phyloP scores from a whole-genome alignment of 1,140 invertebrate species.

The Archivesica marissinica region DNA sequence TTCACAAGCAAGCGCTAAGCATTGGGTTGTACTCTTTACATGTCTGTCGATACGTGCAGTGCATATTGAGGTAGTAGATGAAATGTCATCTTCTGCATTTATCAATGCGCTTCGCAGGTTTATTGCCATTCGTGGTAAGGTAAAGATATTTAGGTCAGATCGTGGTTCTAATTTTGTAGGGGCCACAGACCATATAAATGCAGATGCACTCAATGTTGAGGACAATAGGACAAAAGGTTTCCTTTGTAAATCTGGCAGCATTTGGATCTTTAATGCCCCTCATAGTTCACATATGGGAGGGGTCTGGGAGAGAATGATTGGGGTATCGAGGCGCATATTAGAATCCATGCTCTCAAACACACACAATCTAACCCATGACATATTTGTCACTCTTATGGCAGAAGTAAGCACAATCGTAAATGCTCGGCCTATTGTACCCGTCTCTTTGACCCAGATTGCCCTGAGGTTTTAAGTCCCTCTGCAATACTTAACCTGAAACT shows the following conservation, averaged over 20 bases:
- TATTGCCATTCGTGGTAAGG: slow-evolving; percentile 2
- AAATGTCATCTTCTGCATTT: not conserved
- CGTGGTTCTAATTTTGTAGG: slow-evolving; percentile 62
- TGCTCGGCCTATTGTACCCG: slow-evolving; percentile 53
- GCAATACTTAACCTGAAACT: slow-evolving; percentile 16
- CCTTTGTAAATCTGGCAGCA: not conserved
- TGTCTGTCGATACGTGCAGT: slow-evolving; percentile 9
- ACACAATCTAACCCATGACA: slow-evolving; percentile 58
- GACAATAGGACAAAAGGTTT: not conserved
- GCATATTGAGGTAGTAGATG: slow-evolving; percentile 22
- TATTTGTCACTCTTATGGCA: slow-evolving; percentile 66
- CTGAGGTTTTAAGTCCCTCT: slow-evolving; percentile 14
- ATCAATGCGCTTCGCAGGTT: slow-evolving; percentile 27
- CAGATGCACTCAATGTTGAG: not conserved
- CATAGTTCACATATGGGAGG: slow-evolving; percentile 60
- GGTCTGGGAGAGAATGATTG: slow-evolving; percentile 68
- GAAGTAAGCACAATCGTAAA: slow-evolving; percentile 65
- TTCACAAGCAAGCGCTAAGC: not conserved
- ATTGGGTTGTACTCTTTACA: slow-evolving; percentile 29
- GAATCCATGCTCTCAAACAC: slow-evolving; percentile 53
- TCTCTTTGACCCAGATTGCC: slow-evolving; percentile 55
- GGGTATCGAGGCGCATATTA: slow-evolving; percentile 51
- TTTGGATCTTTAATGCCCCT: slow-evolving; percentile 60
- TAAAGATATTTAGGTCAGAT: slow-evolving; percentile 36
- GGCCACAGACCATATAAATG: not conserved